Evolutionary conservation across 37 sponge, comb jelly and placozoan genomes (phyloP).

Genomic region (Beroe ovata): DNA sequence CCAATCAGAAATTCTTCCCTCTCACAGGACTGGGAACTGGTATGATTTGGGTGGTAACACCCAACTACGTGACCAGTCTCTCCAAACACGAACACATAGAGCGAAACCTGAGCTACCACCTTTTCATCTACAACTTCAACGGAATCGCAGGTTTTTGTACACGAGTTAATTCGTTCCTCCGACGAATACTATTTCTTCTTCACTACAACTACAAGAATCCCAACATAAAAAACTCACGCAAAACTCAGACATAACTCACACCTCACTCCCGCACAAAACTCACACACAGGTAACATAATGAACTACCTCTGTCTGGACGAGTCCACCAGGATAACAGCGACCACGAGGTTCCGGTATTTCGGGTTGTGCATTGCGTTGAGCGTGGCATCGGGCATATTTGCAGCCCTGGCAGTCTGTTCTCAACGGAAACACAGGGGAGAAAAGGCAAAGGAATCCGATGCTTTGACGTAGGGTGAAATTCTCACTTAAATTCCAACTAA

Average conservation of each 20-base stretch:
- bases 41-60: constrained; percentile 45
- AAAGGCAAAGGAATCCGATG: no score
- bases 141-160: constrained; percentile 26
- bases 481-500: no score
- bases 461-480: no score
- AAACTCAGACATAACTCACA: background rate
- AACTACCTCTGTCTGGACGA: constrained; percentile 32
- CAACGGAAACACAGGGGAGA: no score
- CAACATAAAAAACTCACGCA: background rate
- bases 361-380: background rate
- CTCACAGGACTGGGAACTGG: constrained; percentile 11
- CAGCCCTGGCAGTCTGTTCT: background rate
- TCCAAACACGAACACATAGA: constrained; percentile 43
- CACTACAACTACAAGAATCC: no score
- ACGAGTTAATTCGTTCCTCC: no score
- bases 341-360: background rate
- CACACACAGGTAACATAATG: constrained; percentile 34
- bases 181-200: no score
- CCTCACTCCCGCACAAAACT: background rate
- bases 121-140: constrained; percentile 62
- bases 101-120: constrained; percentile 31
- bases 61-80: constrained; percentile 2
- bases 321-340: background rate
- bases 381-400: background rate
- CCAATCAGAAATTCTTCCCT: no score